These are phyloP conservation scores for Gasterosteus aculeatus DNA, from an alignment of 2,113 vertebrate genomes.

Conservation along the genomic window DNA sequence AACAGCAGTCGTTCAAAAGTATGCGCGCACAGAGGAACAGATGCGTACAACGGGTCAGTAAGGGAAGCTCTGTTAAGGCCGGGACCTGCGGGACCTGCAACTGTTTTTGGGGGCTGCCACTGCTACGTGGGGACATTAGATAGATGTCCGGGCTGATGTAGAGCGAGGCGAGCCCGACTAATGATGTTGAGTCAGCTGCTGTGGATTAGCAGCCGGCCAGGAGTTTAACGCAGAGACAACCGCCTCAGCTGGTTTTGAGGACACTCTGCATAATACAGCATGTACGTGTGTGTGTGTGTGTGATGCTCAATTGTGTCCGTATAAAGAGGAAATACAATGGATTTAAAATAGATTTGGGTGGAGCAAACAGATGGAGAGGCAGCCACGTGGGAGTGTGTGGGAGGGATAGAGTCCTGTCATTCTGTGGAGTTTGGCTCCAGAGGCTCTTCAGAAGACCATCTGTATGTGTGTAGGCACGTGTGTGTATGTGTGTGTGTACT, in stretches of 20 bases:
- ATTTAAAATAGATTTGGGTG: conserved; percentile 35
- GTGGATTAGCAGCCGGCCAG: conserved; percentile 69
- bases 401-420: conserved; percentile 53
- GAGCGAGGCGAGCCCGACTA: conserved; percentile 63
- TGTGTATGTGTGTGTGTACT: not conserved
- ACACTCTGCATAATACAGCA: conserved; percentile 4
- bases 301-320: conserved; percentile 9
- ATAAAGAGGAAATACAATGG: conserved; percentile 12
- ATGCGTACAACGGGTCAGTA: conserved; percentile 31
- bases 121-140: conserved; percentile 60
- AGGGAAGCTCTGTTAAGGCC: conserved; percentile 45
- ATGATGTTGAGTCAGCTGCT: conserved; percentile 80
- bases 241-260: conserved; percentile 47
- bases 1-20: conserved; percentile 1
- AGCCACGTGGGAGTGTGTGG: conserved; percentile 17
- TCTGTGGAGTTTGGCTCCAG: conserved; percentile 11
- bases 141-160: conserved; percentile 65
- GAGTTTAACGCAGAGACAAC: conserved; percentile 70
- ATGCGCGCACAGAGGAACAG: conserved; percentile 20
- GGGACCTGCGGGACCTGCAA: conserved; percentile 30
- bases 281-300: conserved; percentile 10
- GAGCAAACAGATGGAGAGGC: conserved; percentile 21
- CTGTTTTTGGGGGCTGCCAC: conserved; percentile 42
- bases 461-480: not conserved
- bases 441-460: conserved; percentile 48